These are phyloP conservation scores for Mythimna impura DNA, from an alignment of 2,888 invertebrate genomes.

Conservation along the genomic window DNA sequence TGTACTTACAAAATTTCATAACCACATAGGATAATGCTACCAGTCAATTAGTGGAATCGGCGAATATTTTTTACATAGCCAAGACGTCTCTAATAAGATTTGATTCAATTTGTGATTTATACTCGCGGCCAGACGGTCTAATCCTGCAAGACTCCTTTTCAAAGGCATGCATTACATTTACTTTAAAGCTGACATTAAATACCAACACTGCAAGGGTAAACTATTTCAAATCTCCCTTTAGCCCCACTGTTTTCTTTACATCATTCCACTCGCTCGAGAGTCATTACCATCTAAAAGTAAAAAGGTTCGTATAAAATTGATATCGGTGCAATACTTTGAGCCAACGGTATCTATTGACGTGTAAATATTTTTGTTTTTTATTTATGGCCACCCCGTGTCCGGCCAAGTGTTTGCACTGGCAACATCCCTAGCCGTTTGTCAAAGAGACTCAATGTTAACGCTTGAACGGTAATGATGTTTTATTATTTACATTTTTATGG, in stretches of 20 bases:
- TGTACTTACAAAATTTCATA: neutral
- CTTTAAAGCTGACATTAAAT: conserved; percentile 1
- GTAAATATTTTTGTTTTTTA: conserved; percentile 76
- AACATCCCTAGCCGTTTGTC: conserved; percentile 64
- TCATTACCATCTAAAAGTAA: conserved; percentile 66
- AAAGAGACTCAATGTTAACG: conserved; percentile 67
- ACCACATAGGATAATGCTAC: no score
- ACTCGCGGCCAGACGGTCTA: neutral
- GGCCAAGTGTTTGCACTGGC: conserved; percentile 62
- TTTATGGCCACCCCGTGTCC: conserved; percentile 68
- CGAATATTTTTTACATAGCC: neutral
- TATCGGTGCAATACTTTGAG: conserved; percentile 67
- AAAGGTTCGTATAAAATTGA: conserved; percentile 59
- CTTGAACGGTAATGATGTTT: conserved; percentile 65
- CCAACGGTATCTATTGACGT: conserved; percentile 72
- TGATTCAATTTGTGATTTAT: no score
- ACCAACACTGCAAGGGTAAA: conserved; percentile 14
- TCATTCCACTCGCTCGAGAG: conserved; percentile 37
- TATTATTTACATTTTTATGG: conserved; percentile 69
- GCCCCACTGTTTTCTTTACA: conserved; percentile 41
- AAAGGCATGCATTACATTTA: neutral
- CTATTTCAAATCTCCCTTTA: conserved; percentile 31
- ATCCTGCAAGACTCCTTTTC: neutral
- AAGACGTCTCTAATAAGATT: no score
- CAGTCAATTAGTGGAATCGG: neutral